Percentiles rank a stretch among this genome's conserved stretches.
These are phyloP conservation scores for Phenganax marumi DNA, from an alignment of 92 coral and sea anemone species.

Conservation along the genomic window DNA sequence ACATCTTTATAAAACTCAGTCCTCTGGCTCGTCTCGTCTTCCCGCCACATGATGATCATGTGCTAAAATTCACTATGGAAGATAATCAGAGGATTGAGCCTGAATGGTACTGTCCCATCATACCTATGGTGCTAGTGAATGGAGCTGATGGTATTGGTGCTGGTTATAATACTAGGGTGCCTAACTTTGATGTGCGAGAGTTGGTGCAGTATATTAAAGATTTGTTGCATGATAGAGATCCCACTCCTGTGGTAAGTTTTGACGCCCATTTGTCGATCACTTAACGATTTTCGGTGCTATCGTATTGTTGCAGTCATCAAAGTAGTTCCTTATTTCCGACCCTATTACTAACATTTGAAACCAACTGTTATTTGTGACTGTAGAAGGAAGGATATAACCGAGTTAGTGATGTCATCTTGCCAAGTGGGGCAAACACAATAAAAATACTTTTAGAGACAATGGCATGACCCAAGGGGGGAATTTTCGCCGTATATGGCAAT, in stretches of 20 bases:
- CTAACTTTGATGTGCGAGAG: conserved; percentile 83
- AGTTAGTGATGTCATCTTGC: too few relatives aligned
- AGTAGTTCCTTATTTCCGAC: too few relatives aligned
- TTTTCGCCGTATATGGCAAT: too few relatives aligned
- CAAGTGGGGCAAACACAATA: too few relatives aligned
- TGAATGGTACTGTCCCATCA: conserved; percentile 96
- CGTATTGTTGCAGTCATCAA: too few relatives aligned
- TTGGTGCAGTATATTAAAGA: conserved; percentile 64
- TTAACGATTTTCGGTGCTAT: too few relatives aligned
- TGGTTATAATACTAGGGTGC: conserved; percentile 95
- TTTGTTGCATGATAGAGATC: conserved; percentile 76
- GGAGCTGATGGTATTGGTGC: conserved; percentile 98
- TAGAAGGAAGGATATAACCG: too few relatives aligned
- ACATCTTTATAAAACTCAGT: conserved; percentile 94
- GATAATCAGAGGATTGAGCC: conserved; percentile 96
- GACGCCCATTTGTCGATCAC: too few relatives aligned
- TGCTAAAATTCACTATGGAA: conserved; percentile 73
- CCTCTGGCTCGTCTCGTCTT: conserved; percentile 71
- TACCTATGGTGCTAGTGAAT: conserved; percentile 77
- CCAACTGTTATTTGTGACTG: too few relatives aligned
- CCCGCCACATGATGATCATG: conserved; percentile 68
- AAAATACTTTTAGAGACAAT: too few relatives aligned
- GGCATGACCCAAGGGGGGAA: too few relatives aligned
- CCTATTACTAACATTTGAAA: too few relatives aligned
- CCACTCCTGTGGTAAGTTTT: conserved; percentile 62